Evolutionary conservation across 2,113 vertebrate species (phyloP), one percentile per base, ranked within the genome.

Genomic region (Theristicus caerulescens): DNA sequence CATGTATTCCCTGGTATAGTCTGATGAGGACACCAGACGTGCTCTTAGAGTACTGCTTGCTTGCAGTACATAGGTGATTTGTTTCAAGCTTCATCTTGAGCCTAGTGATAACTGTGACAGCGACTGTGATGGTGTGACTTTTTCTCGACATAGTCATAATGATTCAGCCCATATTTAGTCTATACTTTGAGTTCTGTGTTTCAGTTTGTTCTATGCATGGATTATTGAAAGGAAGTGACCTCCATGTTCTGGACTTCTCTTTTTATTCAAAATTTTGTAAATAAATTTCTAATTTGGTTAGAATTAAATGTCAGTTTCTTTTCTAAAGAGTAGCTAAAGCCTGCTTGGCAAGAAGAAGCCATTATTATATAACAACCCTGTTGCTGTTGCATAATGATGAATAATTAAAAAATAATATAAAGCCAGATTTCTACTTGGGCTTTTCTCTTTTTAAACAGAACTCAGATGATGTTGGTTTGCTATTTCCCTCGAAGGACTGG

Each of bases 381-480:
- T 54, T 85, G 9, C 13, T 80, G 10, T 46, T 76, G 16, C 31
- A 70, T 66, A 78, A 55, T 55, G 36, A 44, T 58, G 6, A 82
- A 27, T 58, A 79, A 49, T 57, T 8, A 44, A 55, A 78, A 49
- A 22, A 22, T 7, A 46, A 66, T 20, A 13, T 44, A 64, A 67
- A 65, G 6, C 6, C 14, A 86, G 26, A 72, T 40, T 57, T 77
- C 6, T 47, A 14, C 29, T 57, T 26, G 10, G 7, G 3, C 4
- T 86, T 86, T 90, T 72, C 13, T 54, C 26, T 20, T 80, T 64
- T 64, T 58, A 70, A 70, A 34, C 6, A 80, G 52, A 80, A 58
- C 5, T 64, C 34, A 34, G 22, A 10, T 67, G 3, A 7, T 15
- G 1, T 31, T 80, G 0, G 0, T 84, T 51, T 89, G 34, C 27